phyloP scores from a whole-genome alignment of 2,797 vertebrate species.

The Natrix natrix region DNA sequence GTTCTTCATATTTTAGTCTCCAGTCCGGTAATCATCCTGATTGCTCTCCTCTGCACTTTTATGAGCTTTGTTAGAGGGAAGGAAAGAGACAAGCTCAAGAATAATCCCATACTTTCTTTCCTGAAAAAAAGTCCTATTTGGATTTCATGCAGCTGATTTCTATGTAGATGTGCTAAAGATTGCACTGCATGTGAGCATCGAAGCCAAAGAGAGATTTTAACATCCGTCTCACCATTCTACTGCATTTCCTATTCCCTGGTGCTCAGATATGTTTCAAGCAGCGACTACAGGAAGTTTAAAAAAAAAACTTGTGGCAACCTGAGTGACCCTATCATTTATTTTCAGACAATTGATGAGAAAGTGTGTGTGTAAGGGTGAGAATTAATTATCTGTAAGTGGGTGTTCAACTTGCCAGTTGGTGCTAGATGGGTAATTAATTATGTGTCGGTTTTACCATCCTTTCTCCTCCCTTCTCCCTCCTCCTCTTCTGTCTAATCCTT shows the following conservation, averaged over 20 bases:
- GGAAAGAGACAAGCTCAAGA: neutral
- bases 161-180: neutral
- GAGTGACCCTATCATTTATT: neutral
- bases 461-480: too few species aligned
- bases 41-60: too few species aligned
- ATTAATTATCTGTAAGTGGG: conserved; percentile 6
- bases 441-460: neutral
- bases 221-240: neutral
- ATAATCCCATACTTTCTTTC: neutral
- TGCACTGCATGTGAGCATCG: neutral
- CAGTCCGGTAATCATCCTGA: too few species aligned
- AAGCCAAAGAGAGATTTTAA: neutral
- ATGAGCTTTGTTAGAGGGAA: neutral
- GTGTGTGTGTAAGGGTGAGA: neutral
- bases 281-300: too few species aligned
- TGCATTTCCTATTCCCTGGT: too few species aligned
- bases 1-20: too few species aligned
- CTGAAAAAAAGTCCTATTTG: neutral
- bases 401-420: neutral
- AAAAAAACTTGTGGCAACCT: neutral
- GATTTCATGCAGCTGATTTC: neutral
- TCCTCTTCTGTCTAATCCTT: neutral
- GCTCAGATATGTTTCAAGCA: neutral
- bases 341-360: neutral
- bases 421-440: neutral